Evolutionary conservation across 2,888 invertebrate species (phyloP), one percentile per base, ranked within the genome.

Genomic region (Aleiodes alternator): DNA sequence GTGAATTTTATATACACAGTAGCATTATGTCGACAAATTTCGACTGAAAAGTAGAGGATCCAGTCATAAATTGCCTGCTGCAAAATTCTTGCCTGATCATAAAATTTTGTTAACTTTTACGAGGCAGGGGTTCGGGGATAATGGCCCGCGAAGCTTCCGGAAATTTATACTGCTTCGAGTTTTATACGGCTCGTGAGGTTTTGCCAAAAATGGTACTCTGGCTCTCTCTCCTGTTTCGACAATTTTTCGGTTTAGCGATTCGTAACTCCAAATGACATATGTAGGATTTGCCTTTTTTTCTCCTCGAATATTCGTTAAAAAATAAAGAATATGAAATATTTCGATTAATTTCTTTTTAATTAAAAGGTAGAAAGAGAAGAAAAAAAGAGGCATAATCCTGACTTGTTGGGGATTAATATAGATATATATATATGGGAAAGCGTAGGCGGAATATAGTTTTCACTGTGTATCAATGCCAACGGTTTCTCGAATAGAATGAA

Each of bases 21-120:
- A n/a, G 23, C 43, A 64, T 64, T 43, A 16, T 16, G 14, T 16
- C 43, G 16, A 38, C 64, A 16, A 64, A 64, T 64, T 64, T 43
- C 11, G 16, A 14, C 2, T 43, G 43, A 23, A 43, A 48, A 43
- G 14, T 64, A 48, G 14, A 16, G 61, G 68, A 76, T 29, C 53
- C 64, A 16, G 57, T 61, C 68, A 78, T 81, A 81, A 81, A 80
- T 81, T 78, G 76, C 64, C 64, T 16, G 72, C 71, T 53, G 73
- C 76, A 76, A 57, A 79, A 78, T 75, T 78, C 73, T 64, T 76
- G 61, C 51, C 73, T 76, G 73, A 69, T 80, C 70, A 73, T 79
- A 79, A 79, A 81, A 79, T 78, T 80, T 80, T 79, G 76, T 82
- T 81, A 79, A 76, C 76, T 81, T 82, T 82, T 80, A 80, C 77